Evolutionary conservation across 2,113 vertebrate genomes (phyloP).

Genomic region (Ptilonorhynchus violaceus): DNA sequence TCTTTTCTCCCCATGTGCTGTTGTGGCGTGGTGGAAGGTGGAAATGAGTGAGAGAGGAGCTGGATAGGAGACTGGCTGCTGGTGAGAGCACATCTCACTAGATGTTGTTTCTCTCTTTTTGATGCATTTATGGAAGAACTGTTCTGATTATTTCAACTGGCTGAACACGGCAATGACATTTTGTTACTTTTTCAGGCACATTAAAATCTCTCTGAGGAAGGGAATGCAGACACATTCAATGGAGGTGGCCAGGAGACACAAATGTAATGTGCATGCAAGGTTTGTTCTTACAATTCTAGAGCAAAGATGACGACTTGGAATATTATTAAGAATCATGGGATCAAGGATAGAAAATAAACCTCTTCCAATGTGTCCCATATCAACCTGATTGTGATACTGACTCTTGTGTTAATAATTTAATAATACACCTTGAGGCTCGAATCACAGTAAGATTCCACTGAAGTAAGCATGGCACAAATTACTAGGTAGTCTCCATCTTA

Average conservation of each 20-base stretch:
- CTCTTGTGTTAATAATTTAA: background rate
- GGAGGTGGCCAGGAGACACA: background rate
- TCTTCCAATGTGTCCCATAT: background rate
- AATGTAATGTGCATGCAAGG: background rate
- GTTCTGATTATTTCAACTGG: background rate
- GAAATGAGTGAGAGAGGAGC: background rate
- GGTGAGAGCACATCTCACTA: background rate
- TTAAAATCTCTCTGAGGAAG: conserved; percentile 6
- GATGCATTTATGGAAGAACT: background rate
- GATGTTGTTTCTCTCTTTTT: background rate
- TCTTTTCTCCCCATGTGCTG: background rate
- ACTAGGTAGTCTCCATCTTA: background rate
- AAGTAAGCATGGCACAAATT: background rate
- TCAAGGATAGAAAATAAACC: conserved; percentile 10
- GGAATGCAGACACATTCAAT: background rate
- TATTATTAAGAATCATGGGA: background rate
- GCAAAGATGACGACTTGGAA: background rate
- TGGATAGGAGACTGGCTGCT: background rate
- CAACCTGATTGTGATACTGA: background rate
- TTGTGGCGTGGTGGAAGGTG: background rate
- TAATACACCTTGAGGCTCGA: background rate
- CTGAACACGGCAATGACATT: background rate
- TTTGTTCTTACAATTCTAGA: background rate
- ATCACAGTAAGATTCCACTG: background rate
- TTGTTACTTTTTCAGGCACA: conserved; percentile 25